Conservation (phyloP, 2,888 invertebrate species). For the Pilophorus perplexus region DNA sequence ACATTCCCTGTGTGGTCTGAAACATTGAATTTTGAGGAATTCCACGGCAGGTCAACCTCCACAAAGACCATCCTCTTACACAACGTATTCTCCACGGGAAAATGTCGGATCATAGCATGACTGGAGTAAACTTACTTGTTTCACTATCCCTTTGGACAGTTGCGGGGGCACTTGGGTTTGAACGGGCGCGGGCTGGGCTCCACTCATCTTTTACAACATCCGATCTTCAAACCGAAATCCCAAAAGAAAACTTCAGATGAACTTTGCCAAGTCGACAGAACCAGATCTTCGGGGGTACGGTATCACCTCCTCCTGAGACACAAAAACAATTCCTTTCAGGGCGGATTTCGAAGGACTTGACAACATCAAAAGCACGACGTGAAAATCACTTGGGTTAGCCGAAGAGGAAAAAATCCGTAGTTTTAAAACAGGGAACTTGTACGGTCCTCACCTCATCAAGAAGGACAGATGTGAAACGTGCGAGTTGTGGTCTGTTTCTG, state of each 20-base stretch:
- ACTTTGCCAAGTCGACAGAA: neutral
- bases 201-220: slow-evolving; percentile 44
- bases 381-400: neutral
- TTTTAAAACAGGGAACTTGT: too few relatives aligned
- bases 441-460: slow-evolving; percentile 39
- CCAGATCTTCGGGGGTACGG: neutral
- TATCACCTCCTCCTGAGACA: slow-evolving; percentile 10
- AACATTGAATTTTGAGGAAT: neutral
- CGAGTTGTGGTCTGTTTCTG: neutral
- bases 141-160: slow-evolving; percentile 57
- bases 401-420: neutral
- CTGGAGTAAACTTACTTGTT: too few relatives aligned
- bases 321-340: neutral
- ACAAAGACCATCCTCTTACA: too few relatives aligned
- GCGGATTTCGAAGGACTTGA: neutral
- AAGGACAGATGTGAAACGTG: slow-evolving; percentile 33
- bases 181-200: slow-evolving; percentile 41
- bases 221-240: slow-evolving; percentile 3
- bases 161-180: slow-evolving; percentile 23
- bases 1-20: neutral
- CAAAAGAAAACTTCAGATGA: slow-evolving; percentile 8
- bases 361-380: neutral
- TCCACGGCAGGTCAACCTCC: too few relatives aligned
- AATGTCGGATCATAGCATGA: slow-evolving; percentile 12
- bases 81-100: too few relatives aligned